Conservation (phyloP, 2,888 invertebrate species). For the Torymus tubicola region DNA sequence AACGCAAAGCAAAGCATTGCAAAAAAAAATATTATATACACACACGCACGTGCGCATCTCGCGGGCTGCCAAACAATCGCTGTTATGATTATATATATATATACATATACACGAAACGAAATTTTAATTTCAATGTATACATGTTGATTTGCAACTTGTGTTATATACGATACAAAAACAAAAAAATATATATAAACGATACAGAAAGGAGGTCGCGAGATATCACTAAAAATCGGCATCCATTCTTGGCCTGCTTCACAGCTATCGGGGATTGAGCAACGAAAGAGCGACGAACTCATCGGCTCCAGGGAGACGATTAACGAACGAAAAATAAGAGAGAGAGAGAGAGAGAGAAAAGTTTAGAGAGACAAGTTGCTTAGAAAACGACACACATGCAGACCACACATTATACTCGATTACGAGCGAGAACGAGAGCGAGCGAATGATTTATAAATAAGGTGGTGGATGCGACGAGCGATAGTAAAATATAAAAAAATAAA, state of each 20-base stretch:
- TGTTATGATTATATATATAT: conserved; percentile 15
- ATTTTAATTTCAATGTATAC: background rate
- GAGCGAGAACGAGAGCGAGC: conserved; percentile 12
- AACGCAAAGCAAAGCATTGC: conserved; percentile 18
- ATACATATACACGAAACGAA: background rate
- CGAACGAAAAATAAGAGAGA: conserved; percentile 37
- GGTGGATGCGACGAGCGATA: conserved; percentile 42
- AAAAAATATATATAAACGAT: background rate
- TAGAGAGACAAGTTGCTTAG: background rate
- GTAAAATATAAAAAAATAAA: conserved; percentile 1
- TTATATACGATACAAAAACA: conserved; percentile 12
- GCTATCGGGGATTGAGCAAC: conserved; percentile 56
- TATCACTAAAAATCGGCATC: conserved; percentile 48
- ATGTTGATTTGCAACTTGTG: background rate
- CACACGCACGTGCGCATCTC: conserved; percentile 50
- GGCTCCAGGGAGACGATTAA: conserved; percentile 45
- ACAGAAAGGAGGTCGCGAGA: conserved; percentile 34
- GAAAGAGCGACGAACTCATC: conserved; percentile 51
- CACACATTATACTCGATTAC: conserved; percentile 17
- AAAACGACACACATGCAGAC: conserved; percentile 15
- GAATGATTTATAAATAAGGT: conserved; percentile 53
- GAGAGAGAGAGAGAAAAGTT: conserved; percentile 13
- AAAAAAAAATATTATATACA: background rate
- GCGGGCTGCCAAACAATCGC: conserved; percentile 15
- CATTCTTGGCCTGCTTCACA: conserved; percentile 58